A percentile compares a stretch with the other conserved stretches of the same genome.
Evolutionary conservation across 2,113 vertebrate genomes (phyloP).

Genomic region (Etheostoma cragini): DNA sequence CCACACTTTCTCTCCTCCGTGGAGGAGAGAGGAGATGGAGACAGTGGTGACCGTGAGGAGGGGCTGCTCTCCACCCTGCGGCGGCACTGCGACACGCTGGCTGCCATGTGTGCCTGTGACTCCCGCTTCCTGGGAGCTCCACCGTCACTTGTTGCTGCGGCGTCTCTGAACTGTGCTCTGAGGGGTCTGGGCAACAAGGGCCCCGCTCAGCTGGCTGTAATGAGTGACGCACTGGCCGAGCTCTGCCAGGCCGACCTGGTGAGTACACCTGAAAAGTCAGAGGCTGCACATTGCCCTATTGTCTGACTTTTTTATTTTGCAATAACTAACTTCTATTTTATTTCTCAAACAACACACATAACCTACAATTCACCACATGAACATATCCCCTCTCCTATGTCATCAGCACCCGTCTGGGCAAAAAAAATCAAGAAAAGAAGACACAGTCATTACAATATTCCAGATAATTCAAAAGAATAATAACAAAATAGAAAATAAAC

Average conservation of each 20-base stretch:
- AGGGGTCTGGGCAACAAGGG: slow-evolving; percentile 74
- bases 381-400: too few relatives aligned
- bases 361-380: too few relatives aligned
- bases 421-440: too few relatives aligned
- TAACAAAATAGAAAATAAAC: too few relatives aligned
- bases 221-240: slow-evolving; percentile 73
- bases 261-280: slow-evolving; percentile 41
- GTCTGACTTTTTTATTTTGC: not conserved
- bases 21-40: slow-evolving; percentile 42
- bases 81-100: slow-evolving; percentile 84
- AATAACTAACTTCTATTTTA: too few relatives aligned
- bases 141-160: slow-evolving; percentile 84
- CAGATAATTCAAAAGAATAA: too few relatives aligned
- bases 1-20: slow-evolving; percentile 81
- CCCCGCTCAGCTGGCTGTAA: slow-evolving; percentile 40
- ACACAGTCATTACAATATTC: too few relatives aligned
- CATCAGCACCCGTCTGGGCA: too few relatives aligned
- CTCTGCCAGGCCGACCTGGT: slow-evolving; percentile 80
- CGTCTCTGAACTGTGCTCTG: slow-evolving; percentile 82
- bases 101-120: slow-evolving; percentile 85
- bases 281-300: not conserved
- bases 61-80: slow-evolving; percentile 74
- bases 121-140: slow-evolving; percentile 81
- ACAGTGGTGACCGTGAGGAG: slow-evolving; percentile 12
- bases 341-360: too few relatives aligned